These are phyloP conservation scores for Phycodurus eques DNA, from an alignment of 2,113 vertebrate genomes.

Conservation along the genomic window DNA sequence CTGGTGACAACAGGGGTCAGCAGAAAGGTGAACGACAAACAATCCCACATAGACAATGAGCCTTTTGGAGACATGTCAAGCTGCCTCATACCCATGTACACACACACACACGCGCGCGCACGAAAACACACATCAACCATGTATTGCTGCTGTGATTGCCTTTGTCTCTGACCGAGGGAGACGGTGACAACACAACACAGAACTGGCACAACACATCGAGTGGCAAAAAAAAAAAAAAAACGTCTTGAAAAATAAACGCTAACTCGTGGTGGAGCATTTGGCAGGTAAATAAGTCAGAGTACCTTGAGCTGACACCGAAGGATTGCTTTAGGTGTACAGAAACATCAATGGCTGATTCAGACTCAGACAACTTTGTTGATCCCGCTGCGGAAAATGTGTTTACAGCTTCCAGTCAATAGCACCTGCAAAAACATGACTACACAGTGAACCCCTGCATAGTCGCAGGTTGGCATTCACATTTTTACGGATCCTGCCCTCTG, in stretches of 20 bases:
- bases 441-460: too few relatives aligned
- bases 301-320: background rate
- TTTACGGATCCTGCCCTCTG: too few relatives aligned
- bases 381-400: too few relatives aligned
- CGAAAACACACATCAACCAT: constrained; percentile 8
- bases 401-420: too few relatives aligned
- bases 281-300: background rate
- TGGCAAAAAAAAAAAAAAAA: background rate
- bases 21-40: constrained; percentile 40
- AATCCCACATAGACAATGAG: constrained; percentile 38
- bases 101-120: constrained; percentile 17
- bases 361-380: too few relatives aligned
- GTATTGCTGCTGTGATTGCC: constrained; percentile 26
- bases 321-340: background rate
- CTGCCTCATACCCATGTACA: constrained; percentile 9
- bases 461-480: too few relatives aligned
- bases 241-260: background rate
- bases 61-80: constrained; percentile 38
- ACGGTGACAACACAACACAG: constrained; percentile 26
- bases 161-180: constrained; percentile 8
- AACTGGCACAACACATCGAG: background rate
- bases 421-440: too few relatives aligned
- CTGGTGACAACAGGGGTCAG: constrained; percentile 2
- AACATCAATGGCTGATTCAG: too few relatives aligned
- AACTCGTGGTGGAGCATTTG: background rate